phyloP scores from a whole-genome alignment of 2,797 vertebrate genomes.

The Rhincodon typus region DNA sequence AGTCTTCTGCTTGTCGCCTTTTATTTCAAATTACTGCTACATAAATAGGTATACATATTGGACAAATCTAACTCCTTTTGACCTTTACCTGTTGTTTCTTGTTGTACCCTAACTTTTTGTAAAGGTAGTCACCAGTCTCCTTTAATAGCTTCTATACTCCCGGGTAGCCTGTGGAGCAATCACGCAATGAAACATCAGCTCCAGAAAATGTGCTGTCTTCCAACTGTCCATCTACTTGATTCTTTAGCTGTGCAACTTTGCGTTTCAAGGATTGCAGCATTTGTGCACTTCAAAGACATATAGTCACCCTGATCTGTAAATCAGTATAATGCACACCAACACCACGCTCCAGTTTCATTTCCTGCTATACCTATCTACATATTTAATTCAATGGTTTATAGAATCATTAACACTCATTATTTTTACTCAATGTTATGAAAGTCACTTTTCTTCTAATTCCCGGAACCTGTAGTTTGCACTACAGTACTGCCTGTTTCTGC shows the following conservation, averaged over 20 bases:
- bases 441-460: not conserved
- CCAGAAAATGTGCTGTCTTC: not conserved
- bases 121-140: not conserved
- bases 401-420: not conserved
- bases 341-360: not conserved
- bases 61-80: not conserved
- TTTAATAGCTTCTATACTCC: not conserved
- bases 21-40: not conserved
- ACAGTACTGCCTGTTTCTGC: too few relatives aligned
- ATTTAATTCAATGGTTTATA: not conserved
- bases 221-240: not conserved
- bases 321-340: not conserved
- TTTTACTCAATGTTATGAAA: not conserved
- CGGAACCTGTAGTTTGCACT: not conserved
- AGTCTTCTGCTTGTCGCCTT: not conserved
- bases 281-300: not conserved
- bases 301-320: not conserved
- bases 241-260: not conserved
- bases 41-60: not conserved
- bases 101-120: not conserved
- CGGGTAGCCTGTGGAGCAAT: not conserved
- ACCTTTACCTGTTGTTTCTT: not conserved
- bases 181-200: not conserved
- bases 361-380: not conserved
- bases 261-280: not conserved